phyloP scores from a whole-genome alignment of 2,797 vertebrate species.

The Monodelphis domestica region DNA sequence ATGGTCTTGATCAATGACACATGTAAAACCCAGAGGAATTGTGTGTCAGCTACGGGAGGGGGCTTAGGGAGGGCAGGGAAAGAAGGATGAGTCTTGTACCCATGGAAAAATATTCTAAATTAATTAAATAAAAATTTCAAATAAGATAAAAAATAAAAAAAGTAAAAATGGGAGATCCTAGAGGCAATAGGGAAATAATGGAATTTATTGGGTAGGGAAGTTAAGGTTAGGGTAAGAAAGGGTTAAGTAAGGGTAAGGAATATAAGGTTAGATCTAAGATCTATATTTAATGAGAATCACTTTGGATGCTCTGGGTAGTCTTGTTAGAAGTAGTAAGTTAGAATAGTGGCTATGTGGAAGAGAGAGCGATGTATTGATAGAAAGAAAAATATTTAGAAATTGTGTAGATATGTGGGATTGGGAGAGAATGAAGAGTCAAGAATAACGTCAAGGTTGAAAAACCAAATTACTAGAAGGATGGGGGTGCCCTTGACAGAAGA shows the following conservation, averaged over 20 bases:
- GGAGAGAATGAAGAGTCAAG: background rate
- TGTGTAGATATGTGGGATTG: background rate
- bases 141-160: too few relatives aligned
- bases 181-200: background rate
- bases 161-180: background rate
- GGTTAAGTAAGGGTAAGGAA: too few relatives aligned
- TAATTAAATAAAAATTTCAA: too few relatives aligned
- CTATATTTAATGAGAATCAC: background rate
- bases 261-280: background rate
- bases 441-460: background rate
- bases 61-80: too few relatives aligned
- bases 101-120: too few relatives aligned
- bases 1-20: too few relatives aligned
- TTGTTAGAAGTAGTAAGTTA: too few relatives aligned
- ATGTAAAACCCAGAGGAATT: too few relatives aligned
- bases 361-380: background rate
- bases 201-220: background rate
- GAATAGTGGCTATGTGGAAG: background rate
- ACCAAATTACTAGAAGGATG: background rate
- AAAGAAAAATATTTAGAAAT: background rate
- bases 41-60: too few relatives aligned
- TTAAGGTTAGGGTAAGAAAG: too few relatives aligned
- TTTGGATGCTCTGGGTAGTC: background rate
- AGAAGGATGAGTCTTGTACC: too few relatives aligned
- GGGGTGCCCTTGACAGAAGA: background rate